Conservation (phyloP, 2,797 vertebrate genomes). For the Rhynchonycteris naso region DNA sequence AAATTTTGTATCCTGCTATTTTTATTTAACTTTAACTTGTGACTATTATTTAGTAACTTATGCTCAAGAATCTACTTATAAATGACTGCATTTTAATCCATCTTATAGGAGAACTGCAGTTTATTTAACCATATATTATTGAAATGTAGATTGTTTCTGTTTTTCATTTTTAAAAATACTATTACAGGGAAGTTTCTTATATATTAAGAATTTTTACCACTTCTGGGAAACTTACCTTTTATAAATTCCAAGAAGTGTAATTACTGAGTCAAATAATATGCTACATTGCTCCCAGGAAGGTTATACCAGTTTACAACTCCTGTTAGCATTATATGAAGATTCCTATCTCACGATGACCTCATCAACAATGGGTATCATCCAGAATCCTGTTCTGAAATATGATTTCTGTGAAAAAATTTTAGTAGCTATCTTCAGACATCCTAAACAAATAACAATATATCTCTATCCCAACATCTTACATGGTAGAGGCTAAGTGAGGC, state of each 20-base stretch:
- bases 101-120: not conserved
- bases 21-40: not conserved
- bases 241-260: slow-evolving; percentile 5
- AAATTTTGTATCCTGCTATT: not conserved
- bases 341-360: not conserved
- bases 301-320: not conserved
- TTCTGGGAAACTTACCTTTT: slow-evolving; percentile 24
- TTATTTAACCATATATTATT: not conserved
- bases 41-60: slow-evolving; percentile 11
- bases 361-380: not conserved
- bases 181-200: not conserved
- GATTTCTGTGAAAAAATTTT: not conserved
- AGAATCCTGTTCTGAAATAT: not conserved
- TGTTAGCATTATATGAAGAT: not conserved
- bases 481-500: not conserved
- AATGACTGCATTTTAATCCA: not conserved
- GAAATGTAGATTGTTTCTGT: not conserved
- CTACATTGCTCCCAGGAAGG: not conserved
- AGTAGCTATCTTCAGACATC: not conserved
- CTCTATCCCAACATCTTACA: not conserved
- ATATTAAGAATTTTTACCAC: not conserved
- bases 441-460: not conserved
- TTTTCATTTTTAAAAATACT: not conserved
- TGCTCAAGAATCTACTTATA: not conserved
- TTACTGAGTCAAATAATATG: not conserved